Evolutionary conservation across 2,888 invertebrate genomes (phyloP).

Genomic region (Drosophila pullipes): DNA sequence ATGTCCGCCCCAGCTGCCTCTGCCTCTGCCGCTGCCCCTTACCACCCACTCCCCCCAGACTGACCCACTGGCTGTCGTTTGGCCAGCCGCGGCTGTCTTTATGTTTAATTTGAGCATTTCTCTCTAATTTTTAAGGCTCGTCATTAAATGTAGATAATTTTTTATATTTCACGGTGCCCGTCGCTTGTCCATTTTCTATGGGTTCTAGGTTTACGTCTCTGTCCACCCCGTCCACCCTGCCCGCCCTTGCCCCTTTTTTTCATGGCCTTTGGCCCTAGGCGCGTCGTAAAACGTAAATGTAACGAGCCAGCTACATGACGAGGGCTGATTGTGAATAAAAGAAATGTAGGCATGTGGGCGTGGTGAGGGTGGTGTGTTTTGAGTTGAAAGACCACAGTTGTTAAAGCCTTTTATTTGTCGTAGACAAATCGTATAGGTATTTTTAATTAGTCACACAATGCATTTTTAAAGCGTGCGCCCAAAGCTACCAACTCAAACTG

Average conservation of each 20-base stretch:
- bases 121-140: conserved; percentile 80
- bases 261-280: conserved; percentile 51
- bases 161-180: conserved; percentile 62
- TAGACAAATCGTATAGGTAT: conserved; percentile 62
- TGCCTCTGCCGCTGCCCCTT: not conserved
- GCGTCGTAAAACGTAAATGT: conserved; percentile 77
- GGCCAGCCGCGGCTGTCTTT: conserved; percentile 51
- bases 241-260: conserved; percentile 19
- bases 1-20: conserved; percentile 49
- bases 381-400: conserved; percentile 45
- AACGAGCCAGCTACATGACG: conserved; percentile 66
- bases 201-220: conserved; percentile 44
- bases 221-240: conserved; percentile 9
- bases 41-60: not conserved
- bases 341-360: not conserved
- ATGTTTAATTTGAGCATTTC: conserved; percentile 81
- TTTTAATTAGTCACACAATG: conserved; percentile 70
- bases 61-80: conserved; percentile 13
- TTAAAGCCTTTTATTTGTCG: conserved; percentile 62
- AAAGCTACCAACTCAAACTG: conserved; percentile 15
- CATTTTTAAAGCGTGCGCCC: conserved; percentile 47
- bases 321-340: conserved; percentile 12
- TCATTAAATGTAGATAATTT: conserved; percentile 82
- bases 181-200: conserved; percentile 44
- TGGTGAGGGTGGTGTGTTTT: conserved; percentile 3